Evolutionary conservation across 2,888 invertebrate genomes (phyloP).

Genomic region (Parnassius glacialis): DNA sequence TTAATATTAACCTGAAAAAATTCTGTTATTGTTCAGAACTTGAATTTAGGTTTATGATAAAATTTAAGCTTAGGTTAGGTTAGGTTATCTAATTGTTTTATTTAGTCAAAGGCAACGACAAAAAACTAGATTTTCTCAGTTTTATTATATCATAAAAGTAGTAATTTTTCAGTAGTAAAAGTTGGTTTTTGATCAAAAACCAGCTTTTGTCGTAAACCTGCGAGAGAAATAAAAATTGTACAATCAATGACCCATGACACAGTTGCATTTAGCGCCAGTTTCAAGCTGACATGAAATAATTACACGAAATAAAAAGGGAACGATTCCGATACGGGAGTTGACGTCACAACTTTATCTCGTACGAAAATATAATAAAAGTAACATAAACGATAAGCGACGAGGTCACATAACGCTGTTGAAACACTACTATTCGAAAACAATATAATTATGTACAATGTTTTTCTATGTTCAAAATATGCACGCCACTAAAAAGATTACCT

Average conservation of each 20-base stretch:
- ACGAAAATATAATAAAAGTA: constrained; percentile 16
- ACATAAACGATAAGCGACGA: constrained; percentile 24
- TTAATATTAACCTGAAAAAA: too few species aligned
- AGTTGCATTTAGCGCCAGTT: neutral
- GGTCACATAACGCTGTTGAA: constrained; percentile 24
- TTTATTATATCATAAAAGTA: too few species aligned
- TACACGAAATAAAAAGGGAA: constrained; percentile 19
- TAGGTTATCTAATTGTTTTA: too few species aligned
- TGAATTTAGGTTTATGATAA: too few species aligned
- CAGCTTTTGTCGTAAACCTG: too few species aligned
- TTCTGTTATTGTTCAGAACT: too few species aligned
- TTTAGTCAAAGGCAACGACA: too few species aligned
- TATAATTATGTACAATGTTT: constrained; percentile 1
- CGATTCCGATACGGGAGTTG: constrained; percentile 19
- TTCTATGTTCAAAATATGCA: constrained; percentile 10
- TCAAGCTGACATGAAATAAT: constrained; percentile 5
- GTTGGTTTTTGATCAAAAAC: too few species aligned
- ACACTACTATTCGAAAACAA: constrained; percentile 14
- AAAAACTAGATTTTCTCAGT: too few species aligned
- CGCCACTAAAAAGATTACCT: neutral
- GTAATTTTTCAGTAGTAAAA: too few species aligned
- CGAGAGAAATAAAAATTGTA: neutral
- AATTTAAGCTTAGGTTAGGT: too few species aligned
- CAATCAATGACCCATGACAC: constrained; percentile 19
- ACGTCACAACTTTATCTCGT: constrained; percentile 25